These are phyloP conservation scores for Heliconius himera DNA, from an alignment of 1,140 invertebrate genomes.

Conservation along the genomic window DNA sequence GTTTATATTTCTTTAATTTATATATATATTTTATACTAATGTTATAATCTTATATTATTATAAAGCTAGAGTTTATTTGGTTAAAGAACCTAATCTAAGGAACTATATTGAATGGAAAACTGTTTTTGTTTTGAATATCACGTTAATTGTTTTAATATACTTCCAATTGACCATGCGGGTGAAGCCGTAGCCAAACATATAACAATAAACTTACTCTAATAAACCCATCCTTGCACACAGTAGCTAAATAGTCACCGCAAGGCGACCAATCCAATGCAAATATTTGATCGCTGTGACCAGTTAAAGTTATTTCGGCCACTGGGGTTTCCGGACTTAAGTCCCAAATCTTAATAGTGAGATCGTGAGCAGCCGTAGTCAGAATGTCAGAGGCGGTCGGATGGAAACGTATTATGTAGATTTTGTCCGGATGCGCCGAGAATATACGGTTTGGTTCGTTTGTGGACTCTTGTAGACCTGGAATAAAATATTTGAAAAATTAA, in stretches of 20 bases:
- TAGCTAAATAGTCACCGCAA: constrained; percentile 91
- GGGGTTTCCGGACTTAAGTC: constrained; percentile 67
- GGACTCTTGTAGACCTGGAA: constrained; percentile 80
- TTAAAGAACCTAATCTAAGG: too few species aligned
- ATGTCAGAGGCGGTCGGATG: constrained; percentile 94
- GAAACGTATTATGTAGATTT: constrained; percentile 95
- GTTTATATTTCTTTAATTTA: too few species aligned
- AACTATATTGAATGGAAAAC: too few species aligned
- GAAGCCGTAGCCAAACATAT: too few species aligned
- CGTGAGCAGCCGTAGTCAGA: constrained; percentile 92
- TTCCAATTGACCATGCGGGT: too few species aligned
- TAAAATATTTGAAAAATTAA: not conserved
- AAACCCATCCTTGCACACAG: constrained; percentile 94
- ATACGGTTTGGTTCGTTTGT: constrained; percentile 84
- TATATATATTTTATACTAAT: too few species aligned
- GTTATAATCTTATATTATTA: too few species aligned
- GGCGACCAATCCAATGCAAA: constrained; percentile 96
- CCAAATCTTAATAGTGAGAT: constrained; percentile 89
- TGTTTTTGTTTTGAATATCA: too few species aligned
- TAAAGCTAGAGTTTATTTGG: too few species aligned
- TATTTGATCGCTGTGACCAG: constrained; percentile 91
- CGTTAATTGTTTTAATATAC: too few species aligned
- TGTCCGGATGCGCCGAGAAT: constrained; percentile 91
- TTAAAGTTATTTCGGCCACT: constrained; percentile 81
- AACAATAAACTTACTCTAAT: constrained; percentile 64